These are phyloP conservation scores for Psephotus haematonotus DNA, from an alignment of 2,113 vertebrate species.

Conservation along the genomic window DNA sequence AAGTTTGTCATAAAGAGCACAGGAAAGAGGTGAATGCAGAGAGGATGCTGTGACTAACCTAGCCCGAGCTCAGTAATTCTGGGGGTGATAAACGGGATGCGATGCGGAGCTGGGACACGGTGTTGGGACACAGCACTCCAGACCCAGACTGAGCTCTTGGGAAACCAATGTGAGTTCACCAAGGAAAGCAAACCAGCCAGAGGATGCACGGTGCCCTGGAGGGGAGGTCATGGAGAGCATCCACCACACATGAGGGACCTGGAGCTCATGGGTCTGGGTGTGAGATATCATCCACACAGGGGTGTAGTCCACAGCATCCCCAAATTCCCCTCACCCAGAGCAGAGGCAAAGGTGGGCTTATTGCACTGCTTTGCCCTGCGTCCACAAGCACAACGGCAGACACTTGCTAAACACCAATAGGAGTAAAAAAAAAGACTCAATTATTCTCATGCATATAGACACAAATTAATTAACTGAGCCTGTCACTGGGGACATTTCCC, in stretches of 20 bases:
- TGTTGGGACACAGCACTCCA: fast-evolving
- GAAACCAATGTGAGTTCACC: not conserved
- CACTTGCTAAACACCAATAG: not conserved
- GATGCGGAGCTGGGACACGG: not conserved
- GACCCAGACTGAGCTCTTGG: not conserved
- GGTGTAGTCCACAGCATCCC: not conserved
- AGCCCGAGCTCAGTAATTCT: not conserved
- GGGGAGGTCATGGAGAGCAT: fast-evolving
- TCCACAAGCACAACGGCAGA: not conserved
- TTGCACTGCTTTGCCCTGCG: not conserved
- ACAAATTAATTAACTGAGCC: conserved; percentile 59
- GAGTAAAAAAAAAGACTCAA: not conserved
- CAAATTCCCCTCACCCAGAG: not conserved
- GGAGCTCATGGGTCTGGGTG: not conserved
- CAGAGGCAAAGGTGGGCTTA: not conserved
- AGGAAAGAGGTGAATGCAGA: not conserved
- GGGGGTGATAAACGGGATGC: not conserved
- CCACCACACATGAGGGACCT: fast-evolving
- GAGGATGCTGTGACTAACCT: not conserved
- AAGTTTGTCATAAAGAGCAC: not conserved
- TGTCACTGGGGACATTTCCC: conserved; percentile 12
- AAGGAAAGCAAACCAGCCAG: not conserved
- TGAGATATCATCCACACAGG: fast-evolving
- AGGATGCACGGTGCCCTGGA: fast-evolving
- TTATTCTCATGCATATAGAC: conserved; percentile 30